phyloP scores from a whole-genome alignment of 1,140 invertebrate genomes.

The Calephelis nemesis region DNA sequence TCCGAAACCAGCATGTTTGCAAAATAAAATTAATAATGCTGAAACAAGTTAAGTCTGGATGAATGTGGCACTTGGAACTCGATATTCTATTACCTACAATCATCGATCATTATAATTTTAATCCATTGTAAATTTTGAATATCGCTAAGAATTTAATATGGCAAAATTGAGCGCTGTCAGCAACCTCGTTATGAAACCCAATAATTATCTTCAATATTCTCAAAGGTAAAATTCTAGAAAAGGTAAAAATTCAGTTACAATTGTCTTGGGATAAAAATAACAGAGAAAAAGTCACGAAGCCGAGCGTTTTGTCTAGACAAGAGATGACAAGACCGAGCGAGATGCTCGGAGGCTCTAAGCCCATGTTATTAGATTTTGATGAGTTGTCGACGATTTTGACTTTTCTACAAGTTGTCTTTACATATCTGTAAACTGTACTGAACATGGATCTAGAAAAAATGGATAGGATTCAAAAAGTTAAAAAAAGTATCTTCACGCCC shows the following conservation, averaged over 20 bases:
- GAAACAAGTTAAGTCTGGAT: no score
- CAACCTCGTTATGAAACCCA: conserved; percentile 52
- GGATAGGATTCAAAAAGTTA: background rate
- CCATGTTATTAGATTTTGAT: conserved; percentile 68
- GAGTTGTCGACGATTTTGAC: conserved; percentile 56
- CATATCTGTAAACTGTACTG: background rate
- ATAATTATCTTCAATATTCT: conserved; percentile 59
- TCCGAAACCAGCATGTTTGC: no score
- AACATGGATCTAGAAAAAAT: background rate
- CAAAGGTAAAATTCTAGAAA: conserved; percentile 43
- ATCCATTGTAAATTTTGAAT: no score
- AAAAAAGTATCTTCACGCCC: no score
- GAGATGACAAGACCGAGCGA: conserved; percentile 50
- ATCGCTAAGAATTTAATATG: no score
- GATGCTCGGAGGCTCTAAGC: conserved; percentile 46
- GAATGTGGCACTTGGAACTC: no score
- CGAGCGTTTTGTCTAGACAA: conserved; percentile 66
- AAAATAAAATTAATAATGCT: no score
- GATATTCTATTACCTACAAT: no score
- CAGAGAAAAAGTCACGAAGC: conserved; percentile 65
- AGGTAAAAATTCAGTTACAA: conserved; percentile 50
- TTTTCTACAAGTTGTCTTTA: conserved; percentile 17
- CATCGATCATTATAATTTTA: no score
- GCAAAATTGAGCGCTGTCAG: conserved; percentile 32
- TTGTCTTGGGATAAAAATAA: conserved; percentile 63